Base-by-base conservation (phyloP, 2,113 vertebrate species). In the Saccopteryx leptura region DNA sequence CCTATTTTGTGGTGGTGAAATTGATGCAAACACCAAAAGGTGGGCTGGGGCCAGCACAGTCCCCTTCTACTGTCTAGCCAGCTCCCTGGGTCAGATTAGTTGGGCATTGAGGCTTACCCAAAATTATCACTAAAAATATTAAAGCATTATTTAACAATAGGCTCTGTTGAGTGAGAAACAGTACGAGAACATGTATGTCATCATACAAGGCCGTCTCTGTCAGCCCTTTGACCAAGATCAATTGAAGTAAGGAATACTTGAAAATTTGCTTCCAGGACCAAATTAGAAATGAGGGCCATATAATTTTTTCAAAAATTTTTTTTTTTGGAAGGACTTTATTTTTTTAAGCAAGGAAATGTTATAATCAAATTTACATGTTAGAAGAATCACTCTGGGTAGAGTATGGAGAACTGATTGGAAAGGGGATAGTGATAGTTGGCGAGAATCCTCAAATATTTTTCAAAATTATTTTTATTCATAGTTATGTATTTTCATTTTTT, bases 251-350 rank as follows among this genome's bases (percentile, higher is more conserved):
- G 65, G 24, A 84, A 24, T 76, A 54, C 11, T 84, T 94, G 9
- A 95, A 69, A 69, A 26, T 56, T 72, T 87, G 78, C 26, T 92
- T 90, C 15, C 56, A 66, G 81, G 60, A 54, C 7, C 23, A 71
- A 48, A 61, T 83, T 58, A 66, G 61, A 91, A 89, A 81, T 75
- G 48, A 86, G 24, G 2, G 24, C 9, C 39, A 26, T 26, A 17
- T 15, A 33, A 3, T 54, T 86, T 79, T 95, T 91, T 74, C 33
- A n/a, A n/a, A n/a, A n/a, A n/a, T n/a, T n/a, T n/a, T n/a, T n/a
- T n/a, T n/a, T n/a, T n/a, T n/a, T 19, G 39, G n/a, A 48, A 65
- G 33, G 4, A 9, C 19, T 50, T 92, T 52, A 26, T 65, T 66
- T 75, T 28, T 28, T 13, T 13, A 48, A 88, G 48, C n/a, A 60